Conservation (phyloP, 37 sponge, comb jelly and placozoan genomes). For the Aplysina aerophoba region DNA sequence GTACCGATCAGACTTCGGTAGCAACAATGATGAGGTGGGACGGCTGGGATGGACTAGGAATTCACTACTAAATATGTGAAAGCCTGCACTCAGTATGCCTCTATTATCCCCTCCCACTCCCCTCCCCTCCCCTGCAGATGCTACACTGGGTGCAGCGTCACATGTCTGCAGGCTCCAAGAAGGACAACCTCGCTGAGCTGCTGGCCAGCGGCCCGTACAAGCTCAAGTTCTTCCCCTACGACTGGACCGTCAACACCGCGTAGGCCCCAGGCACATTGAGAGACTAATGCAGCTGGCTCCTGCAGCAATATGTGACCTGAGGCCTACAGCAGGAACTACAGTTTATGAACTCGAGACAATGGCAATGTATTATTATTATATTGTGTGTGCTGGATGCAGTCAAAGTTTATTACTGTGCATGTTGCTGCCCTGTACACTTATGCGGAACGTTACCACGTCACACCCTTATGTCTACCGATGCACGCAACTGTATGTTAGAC, state of each 20-base stretch:
- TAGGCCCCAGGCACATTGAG: too few relatives aligned
- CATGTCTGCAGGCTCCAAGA: slow-evolving; percentile 60
- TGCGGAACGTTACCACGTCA: too few relatives aligned
- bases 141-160: slow-evolving; percentile 53
- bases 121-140: slow-evolving; percentile 17
- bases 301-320: too few relatives aligned
- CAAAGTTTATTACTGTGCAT: too few relatives aligned
- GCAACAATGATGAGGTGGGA: slow-evolving; percentile 66
- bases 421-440: too few relatives aligned
- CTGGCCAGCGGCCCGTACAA: slow-evolving; percentile 40
- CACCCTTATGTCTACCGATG: too few relatives aligned
- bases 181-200: slow-evolving; percentile 29
- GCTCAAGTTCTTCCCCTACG: slow-evolving; percentile 73
- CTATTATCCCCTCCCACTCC: background rate
- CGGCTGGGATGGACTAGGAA: background rate
- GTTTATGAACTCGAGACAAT: too few relatives aligned
- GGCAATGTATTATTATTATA: too few relatives aligned
- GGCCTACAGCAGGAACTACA: too few relatives aligned
- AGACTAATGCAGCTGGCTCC: too few relatives aligned
- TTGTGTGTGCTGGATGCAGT: too few relatives aligned
- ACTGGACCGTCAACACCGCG: slow-evolving; percentile 86
- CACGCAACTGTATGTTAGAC: too few relatives aligned
- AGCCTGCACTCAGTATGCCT: background rate
- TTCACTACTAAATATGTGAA: background rate
- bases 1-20: slow-evolving; percentile 96